A percentile compares a stretch with the other conserved stretches of the same genome.
Evolutionary conservation across 2,113 vertebrate species (phyloP).

Genomic region (Platanista minor): DNA sequence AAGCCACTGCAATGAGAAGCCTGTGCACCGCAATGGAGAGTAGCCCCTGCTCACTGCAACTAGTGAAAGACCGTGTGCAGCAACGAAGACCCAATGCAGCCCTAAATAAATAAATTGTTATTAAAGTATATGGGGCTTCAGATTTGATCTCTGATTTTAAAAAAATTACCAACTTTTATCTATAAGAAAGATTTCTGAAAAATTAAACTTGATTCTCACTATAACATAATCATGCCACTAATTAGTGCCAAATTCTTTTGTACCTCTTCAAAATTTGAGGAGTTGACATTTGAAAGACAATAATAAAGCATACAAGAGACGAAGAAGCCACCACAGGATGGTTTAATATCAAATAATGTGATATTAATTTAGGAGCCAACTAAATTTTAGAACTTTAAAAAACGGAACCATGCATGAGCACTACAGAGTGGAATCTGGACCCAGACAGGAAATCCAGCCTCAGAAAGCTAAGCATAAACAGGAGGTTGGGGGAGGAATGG

Average conservation of each 20-base stretch:
- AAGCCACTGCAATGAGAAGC: too few species aligned
- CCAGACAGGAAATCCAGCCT: not conserved
- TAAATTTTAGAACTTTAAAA: conserved; percentile 1
- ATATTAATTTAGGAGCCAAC: conserved; percentile 29
- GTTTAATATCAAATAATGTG: not conserved
- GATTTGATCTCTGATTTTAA: not conserved
- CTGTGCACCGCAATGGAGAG: too few species aligned
- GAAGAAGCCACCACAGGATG: conserved; percentile 4
- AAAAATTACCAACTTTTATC: not conserved
- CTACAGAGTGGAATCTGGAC: conserved; percentile 1
- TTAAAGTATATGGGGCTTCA: not conserved
- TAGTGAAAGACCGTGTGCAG: too few species aligned
- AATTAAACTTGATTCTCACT: not conserved
- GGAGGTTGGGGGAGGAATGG: not conserved
- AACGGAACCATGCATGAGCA: not conserved
- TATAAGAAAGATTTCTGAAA: conserved; percentile 16
- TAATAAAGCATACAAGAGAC: not conserved
- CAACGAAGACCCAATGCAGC: too few species aligned
- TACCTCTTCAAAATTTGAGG: not conserved
- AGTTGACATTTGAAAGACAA: conserved; percentile 21
- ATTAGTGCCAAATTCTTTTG: not conserved
- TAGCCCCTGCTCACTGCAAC: too few species aligned
- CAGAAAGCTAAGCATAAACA: not conserved
- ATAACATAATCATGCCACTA: not conserved
- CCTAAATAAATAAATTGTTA: too few species aligned